A percentile compares a stretch with the other conserved stretches of the same genome.
Conservation (phyloP, 2,113 vertebrate genomes). For the Podilymbus podiceps region DNA sequence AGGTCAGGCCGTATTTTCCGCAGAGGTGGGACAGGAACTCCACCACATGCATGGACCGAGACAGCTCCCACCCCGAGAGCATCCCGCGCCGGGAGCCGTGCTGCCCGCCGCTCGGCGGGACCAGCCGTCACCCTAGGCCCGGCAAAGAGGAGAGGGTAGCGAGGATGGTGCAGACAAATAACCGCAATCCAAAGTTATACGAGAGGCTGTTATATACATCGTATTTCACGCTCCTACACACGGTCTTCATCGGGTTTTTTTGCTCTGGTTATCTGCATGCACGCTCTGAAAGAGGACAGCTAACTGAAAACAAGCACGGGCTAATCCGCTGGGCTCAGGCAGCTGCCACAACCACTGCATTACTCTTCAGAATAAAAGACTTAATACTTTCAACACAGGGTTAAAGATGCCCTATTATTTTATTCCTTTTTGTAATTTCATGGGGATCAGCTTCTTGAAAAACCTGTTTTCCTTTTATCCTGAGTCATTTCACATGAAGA, state of each 20-base stretch:
- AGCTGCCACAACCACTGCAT: background rate
- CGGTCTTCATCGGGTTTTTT: background rate
- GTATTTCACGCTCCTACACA: background rate
- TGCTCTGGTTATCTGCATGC: background rate
- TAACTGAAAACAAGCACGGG: background rate
- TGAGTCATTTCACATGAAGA: background rate
- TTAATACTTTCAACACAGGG: background rate
- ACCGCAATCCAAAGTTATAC: fast-evolving
- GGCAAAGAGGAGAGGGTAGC: background rate
- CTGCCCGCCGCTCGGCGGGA: background rate
- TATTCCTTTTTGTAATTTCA: background rate
- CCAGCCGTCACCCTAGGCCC: background rate
- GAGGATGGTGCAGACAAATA: fast-evolving
- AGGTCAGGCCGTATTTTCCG: background rate
- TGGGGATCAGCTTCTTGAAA: background rate
- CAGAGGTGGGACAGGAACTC: background rate
- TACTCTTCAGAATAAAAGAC: background rate
- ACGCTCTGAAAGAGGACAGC: background rate
- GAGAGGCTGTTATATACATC: fast-evolving
- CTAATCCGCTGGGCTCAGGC: background rate
- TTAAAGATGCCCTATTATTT: background rate
- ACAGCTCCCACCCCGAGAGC: background rate
- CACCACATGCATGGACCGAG: fast-evolving
- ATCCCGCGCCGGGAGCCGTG: background rate
- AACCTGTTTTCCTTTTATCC: conserved; percentile 45